Percentiles rank a stretch among this genome's conserved stretches.
phyloP scores from a whole-genome alignment of 1,140 invertebrate species.

The Zaprionus taronus region DNA sequence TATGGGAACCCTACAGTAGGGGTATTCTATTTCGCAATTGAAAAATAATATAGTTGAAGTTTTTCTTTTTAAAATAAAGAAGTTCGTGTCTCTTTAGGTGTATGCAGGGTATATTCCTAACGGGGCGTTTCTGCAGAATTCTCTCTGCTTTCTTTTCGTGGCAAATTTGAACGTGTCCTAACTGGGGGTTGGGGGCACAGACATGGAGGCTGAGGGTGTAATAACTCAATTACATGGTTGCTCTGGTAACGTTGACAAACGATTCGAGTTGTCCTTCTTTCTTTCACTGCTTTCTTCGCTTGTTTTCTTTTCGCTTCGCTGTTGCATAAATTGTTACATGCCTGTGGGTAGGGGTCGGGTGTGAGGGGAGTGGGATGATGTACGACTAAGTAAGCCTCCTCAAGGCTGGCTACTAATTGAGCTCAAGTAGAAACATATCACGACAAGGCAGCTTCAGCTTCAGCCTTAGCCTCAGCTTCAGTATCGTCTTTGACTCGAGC shows the following conservation, averaged over 20 bases:
- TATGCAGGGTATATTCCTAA: neutral
- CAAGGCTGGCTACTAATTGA: conserved; percentile 41
- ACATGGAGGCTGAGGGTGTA: conserved; percentile 47
- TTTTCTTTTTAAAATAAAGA: neutral
- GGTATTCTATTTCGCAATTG: neutral
- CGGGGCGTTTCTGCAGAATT: neutral
- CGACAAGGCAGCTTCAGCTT: neutral
- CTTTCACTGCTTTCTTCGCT: conserved; percentile 12
- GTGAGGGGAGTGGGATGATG: neutral
- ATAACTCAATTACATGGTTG: conserved; percentile 76
- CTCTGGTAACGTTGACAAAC: conserved; percentile 62
- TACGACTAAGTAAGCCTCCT: conserved; percentile 18
- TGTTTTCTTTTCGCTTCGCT: conserved; percentile 27
- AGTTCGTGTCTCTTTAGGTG: no score
- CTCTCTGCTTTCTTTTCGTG: conserved; percentile 28
- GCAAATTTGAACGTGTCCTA: conserved; percentile 35
- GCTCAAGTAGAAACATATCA: conserved; percentile 36
- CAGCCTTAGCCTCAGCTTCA: neutral
- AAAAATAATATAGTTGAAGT: neutral
- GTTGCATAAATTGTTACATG: conserved; percentile 31
- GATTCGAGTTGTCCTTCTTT: conserved; percentile 22
- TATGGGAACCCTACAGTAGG: neutral
- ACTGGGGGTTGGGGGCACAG: neutral
- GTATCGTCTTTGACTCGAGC: conserved; percentile 6
- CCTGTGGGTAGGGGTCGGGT: neutral